Base-by-base conservation (phyloP, 2,888 invertebrate genomes). In the Anthrax anthrax region DNA sequence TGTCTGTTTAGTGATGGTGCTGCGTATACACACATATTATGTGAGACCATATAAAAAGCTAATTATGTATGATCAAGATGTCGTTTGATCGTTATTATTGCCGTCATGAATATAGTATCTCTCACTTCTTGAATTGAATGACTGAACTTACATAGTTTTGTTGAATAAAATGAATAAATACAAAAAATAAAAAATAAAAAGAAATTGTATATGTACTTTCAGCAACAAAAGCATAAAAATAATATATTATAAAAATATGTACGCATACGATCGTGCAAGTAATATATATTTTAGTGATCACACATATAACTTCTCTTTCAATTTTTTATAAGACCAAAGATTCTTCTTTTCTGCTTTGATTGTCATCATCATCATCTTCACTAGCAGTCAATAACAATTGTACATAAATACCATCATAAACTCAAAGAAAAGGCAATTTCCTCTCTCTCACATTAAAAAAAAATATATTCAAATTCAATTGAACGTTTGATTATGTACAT, bases 31-130 rank as follows among this genome's bases (percentile, higher is more conserved):
- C n/a, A n/a, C n/a, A n/a, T 23, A 23, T 23, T 23, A 23, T 32
- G 29, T n/a, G n/a, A n/a, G n/a, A n/a, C n/a, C n/a, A n/a, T n/a
- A n/a, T n/a, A n/a, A n/a, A n/a, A 12, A 32, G 32, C 36, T 43
- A 39, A 46, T 49, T 49, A 49, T 27, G 46, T 49, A 49, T 49
- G 46, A 41, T 37, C 44, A 37, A 49, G 49, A 39, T 44, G 49
- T 49, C 36, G 49, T 37, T 32, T 32, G 29, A 32, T 32, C 29
- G 29, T 32, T 12, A 32, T 12, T 23, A 27, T 27, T 27, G 29
- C 12, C 12, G 29, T 32, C 29, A 32, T 32, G 29, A 32, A 32
- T 32, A 23, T 23, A n/a, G n/a, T n/a, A 32, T 32, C 29, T 32
- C 29, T 32, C 29, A 32, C 29, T 32, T 32, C 29, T 32, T 32